phyloP scores from a whole-genome alignment of 2,888 invertebrate genomes.

The Podotricha telesiphe region DNA sequence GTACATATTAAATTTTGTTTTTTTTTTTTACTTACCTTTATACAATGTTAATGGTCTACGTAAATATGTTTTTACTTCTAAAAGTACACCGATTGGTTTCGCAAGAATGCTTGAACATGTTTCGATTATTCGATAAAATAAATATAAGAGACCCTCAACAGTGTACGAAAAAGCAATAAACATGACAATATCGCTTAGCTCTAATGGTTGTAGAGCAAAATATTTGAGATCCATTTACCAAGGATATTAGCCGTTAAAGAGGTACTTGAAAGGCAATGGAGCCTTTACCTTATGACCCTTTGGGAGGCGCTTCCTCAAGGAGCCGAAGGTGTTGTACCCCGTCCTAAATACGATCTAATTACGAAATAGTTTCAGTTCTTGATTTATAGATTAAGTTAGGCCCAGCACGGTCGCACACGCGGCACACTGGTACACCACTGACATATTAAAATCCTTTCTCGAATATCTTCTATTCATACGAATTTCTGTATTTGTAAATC shows the following conservation, averaged over 20 bases:
- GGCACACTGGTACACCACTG: constrained; percentile 64
- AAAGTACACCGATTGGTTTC: background rate
- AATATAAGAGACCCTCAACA: constrained; percentile 46
- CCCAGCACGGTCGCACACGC: constrained; percentile 66
- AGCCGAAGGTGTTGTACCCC: constrained; percentile 79
- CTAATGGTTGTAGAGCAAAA: constrained; percentile 73
- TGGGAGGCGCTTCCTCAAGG: constrained; percentile 75
- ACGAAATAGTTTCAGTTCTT: constrained; percentile 84
- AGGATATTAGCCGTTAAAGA: constrained; percentile 82
- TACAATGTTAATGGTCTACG: background rate
- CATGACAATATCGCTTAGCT: constrained; percentile 69
- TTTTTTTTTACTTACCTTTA: background rate
- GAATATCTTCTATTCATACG: constrained; percentile 49
- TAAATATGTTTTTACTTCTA: background rate
- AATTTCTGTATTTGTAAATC: constrained; percentile 24
- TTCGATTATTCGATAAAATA: constrained; percentile 39
- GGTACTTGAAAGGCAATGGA: constrained; percentile 79
- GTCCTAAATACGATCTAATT: constrained; percentile 84
- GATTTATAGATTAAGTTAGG: constrained; percentile 83
- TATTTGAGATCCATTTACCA: constrained; percentile 80
- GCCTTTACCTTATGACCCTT: constrained; percentile 78
- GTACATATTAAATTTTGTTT: constrained; percentile 21
- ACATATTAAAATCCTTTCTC: constrained; percentile 72
- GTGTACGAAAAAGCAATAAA: constrained; percentile 66
- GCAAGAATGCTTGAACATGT: constrained; percentile 19